Evolutionary conservation across 2,113 vertebrate species (phyloP).

Genomic region (Bufo gargarizans): DNA sequence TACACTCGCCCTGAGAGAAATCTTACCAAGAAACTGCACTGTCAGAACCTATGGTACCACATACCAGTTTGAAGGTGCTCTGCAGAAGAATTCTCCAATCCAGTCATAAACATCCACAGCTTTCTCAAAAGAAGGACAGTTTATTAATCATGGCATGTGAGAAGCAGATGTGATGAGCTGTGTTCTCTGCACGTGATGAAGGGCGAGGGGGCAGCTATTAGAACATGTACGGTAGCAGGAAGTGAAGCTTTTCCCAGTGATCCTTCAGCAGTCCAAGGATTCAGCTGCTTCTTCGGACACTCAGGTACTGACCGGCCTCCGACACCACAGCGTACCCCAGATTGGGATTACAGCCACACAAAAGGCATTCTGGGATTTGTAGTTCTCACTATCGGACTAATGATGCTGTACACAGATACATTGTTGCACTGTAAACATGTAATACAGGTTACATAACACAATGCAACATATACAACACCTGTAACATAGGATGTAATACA

Average conservation of each 20-base stretch:
- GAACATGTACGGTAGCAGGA: slow-evolving; percentile 38
- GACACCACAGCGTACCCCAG: neutral
- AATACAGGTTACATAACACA: neutral
- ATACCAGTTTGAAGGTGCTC: no score
- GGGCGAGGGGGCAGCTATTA: neutral
- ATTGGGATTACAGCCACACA: no score
- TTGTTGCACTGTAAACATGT: neutral
- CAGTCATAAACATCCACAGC: no score
- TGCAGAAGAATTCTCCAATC: no score
- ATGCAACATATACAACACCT: neutral
- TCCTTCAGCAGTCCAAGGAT: neutral
- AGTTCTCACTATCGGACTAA: neutral
- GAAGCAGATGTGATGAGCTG: neutral
- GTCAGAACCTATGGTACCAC: no score
- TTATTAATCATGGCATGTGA: no score
- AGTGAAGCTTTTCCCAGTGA: slow-evolving; percentile 22
- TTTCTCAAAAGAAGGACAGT: no score
- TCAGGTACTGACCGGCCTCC: neutral
- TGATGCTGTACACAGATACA: neutral
- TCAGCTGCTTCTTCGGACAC: neutral
- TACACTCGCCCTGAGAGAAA: no score
- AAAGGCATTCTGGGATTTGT: neutral
- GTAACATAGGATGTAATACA: neutral
- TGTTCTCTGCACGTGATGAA: neutral
- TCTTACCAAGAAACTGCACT: no score